Base-by-base conservation (phyloP, 1,140 invertebrate genomes). In the Pseudomyrmex pallidus region DNA sequence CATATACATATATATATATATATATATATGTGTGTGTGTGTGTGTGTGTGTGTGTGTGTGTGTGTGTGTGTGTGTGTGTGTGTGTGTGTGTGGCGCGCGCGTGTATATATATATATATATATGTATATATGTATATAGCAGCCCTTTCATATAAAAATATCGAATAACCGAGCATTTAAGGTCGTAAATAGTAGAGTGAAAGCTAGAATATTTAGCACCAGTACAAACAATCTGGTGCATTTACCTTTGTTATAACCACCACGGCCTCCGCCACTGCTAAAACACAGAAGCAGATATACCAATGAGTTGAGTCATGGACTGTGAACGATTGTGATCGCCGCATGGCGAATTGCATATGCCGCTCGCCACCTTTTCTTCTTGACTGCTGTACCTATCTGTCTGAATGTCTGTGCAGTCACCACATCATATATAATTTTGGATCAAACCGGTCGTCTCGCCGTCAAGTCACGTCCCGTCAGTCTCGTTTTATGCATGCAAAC, bases 191-290 rank as follows among this genome's bases (percentile, higher is more conserved):
- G 95, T 95, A 95, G 95, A 95, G 95, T 95, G 95, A 96, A 96
- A 95, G 95, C 95, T 95, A 96, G 94, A 96, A 95, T 95, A 80
- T 77, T 63, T 87, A 95, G 95, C 95, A 95, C 93, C 95, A 93
- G 93, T 94, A 95, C 94, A 94, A 93, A 94, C 95, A 95, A 94
- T 95, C 95, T 96, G 96, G 96, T 96, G 95, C 95, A 94, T 96
- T 97, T 97, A 97, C 97, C 97, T 97, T 97, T 97, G 95, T 97
- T 97, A 96, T 95, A 97, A 97, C 96, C 96, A 96, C 96, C 96
- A 95, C 96, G 96, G 96, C 96, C 96, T 96, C 97, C 96, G 96
- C 96, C 96, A 96, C 95, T 96, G 96, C 96, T 97, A 97, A 96
- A 97, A 94, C 94, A 97, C 96, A 97, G 96, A 96, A 95, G 95